Evolutionary conservation across 2,113 vertebrate species (phyloP), one percentile per base, ranked within the genome.

Genomic region (Anarrhichthys ocellatus): DNA sequence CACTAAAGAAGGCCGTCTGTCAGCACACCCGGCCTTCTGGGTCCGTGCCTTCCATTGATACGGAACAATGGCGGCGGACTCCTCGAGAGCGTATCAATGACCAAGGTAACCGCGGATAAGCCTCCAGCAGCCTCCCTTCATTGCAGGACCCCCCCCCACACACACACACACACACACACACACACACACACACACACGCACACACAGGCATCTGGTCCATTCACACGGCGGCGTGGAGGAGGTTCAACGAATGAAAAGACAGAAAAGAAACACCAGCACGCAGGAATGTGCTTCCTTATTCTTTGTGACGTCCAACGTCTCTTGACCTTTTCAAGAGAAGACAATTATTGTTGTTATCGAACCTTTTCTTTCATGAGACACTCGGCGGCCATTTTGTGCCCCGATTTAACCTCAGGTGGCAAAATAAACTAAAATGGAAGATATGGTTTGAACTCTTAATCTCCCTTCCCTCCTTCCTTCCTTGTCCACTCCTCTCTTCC

Each of bases 11-110:
- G 70, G 32, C 76, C n/a, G 68, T 48, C 83, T 10, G 80, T 85
- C 64, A 83, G 38, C 68, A 74, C 62, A 69, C 50, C 82, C n/a
- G 76, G 66, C 67, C 83, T 77, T 20, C 5, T 34, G 48, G 73
- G 27, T 40, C 73, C 7, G 65, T 76, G 76, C 75, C 78, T 82
- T 79, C 88, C 71, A 81, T 80, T 83, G 73, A 89, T 34, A 4
- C 20, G 40, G 27, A 85, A 88, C 88, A 93, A 87, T 82, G 87
- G 38, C 67, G 27, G 75, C 24, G 81, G 81, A 81, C 66, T 79
- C 85, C 90, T 91, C 77, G 22, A 79, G 85, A 89, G 90, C 78
- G 56, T 87, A 92, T 88, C 89, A 92, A 92, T 91, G 88, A 91
- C 78, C 77, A 76, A 85, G 87, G 85, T 90, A 81, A 75, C 74